phyloP scores from a whole-genome alignment of 2,888 invertebrate genomes.

The Pyrrhia umbra region DNA sequence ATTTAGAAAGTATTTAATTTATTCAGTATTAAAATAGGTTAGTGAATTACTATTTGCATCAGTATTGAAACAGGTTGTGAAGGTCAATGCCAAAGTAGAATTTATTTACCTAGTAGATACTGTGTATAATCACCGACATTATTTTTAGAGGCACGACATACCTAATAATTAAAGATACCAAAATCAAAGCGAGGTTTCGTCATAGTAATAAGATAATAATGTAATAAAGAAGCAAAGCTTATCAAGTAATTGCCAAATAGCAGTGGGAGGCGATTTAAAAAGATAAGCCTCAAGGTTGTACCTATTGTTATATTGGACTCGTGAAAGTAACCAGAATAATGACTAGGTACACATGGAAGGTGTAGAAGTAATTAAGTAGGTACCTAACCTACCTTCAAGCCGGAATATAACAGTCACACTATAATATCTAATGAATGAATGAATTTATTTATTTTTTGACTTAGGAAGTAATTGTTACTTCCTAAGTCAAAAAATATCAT shows the following conservation, averaged over 20 bases:
- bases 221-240: constrained; percentile 50
- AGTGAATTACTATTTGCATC: constrained; percentile 15
- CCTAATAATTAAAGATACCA: constrained; percentile 68
- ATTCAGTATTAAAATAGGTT: background rate
- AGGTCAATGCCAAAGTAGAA: constrained; percentile 30
- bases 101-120: constrained; percentile 13
- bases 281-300: constrained; percentile 46
- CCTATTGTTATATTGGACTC: too few species aligned
- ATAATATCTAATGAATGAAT: too few species aligned
- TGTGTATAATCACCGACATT: constrained; percentile 10
- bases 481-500: too few species aligned
- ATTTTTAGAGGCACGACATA: background rate
- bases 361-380: too few species aligned
- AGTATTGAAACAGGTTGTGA: constrained; percentile 12
- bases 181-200: constrained; percentile 53
- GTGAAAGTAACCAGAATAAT: constrained; percentile 15
- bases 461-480: too few species aligned
- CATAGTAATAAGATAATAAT: constrained; percentile 60
- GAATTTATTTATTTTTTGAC: too few species aligned
- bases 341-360: too few species aligned
- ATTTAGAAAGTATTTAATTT: constrained; percentile 1
- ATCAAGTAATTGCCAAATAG: constrained; percentile 54
- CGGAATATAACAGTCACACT: background rate
- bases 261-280: constrained; percentile 13
- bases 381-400: too few species aligned